Base-by-base conservation (phyloP, 1,140 invertebrate genomes). In the Triops cancriformis region DNA sequence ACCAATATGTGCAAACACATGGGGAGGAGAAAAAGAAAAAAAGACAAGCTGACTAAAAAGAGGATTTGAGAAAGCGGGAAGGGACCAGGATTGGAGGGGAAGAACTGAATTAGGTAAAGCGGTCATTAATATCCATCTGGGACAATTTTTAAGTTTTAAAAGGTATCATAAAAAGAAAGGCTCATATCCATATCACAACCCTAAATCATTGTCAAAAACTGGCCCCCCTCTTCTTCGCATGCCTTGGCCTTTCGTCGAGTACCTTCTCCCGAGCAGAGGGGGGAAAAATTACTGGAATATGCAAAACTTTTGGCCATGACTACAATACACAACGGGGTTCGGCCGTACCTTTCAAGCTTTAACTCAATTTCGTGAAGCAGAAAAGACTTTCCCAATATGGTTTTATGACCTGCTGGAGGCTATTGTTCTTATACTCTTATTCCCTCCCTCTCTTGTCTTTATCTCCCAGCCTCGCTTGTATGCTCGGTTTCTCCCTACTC, bases 181-280 rank as follows among this genome's bases (percentile, higher is more conserved):
- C 51, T 64, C 51, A 64, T 64, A 64, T 64, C 51, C 51, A 64
- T 64, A 64, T 64, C 51, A 64, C 43, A 45, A 45, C 51, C 51
- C 51, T 64, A 64, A 64, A 64, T 64, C 51, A n/a, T 23, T 64
- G 18, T 64, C 51, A 23, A 64, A 64, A 64, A 64, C 23, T 23
- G 5, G n/a, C 14, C 18, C 51, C 51, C 51, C 6, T 12, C 51
- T 14, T 14, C 51, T n/a, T 14, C 23, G 51, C 51, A 64, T 64
- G 51, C 51, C 23, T 64, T 18, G 14, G 51, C 31, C 31, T 37
- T 37, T 37, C 23, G 51, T 64, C 18, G 51, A 23, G 51, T 23
- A 11, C 51, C 51, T 64, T 64, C 23, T 64, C 10, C 23, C 14
- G 51, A 23, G 51, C 51, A 23, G 51, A 64, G 18, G 51, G 51